A percentile compares a stretch with the other conserved stretches of the same genome.
Evolutionary conservation across 37 sponge, comb jelly and placozoan genomes (phyloP).

Genomic region (Chondrilla cf. caribensis): DNA sequence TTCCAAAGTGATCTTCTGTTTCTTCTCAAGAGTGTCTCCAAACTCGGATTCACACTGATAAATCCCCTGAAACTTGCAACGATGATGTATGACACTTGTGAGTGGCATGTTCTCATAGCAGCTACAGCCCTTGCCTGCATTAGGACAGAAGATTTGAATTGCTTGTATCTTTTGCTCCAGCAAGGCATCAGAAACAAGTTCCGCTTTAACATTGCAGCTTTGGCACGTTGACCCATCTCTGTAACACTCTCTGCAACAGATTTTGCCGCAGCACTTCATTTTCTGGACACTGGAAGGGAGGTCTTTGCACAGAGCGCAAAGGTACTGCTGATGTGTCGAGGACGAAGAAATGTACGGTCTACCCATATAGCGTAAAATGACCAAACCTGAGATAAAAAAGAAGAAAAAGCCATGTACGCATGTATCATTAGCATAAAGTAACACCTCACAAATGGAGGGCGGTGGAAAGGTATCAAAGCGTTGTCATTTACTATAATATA

Average conservation of each 20-base stretch:
- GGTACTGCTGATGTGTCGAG: not conserved
- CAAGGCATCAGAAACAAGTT: not conserved
- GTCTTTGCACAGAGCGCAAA: not conserved
- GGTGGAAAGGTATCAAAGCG: too few relatives aligned
- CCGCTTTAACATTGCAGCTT: not conserved
- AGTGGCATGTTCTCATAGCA: not conserved
- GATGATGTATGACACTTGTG: not conserved
- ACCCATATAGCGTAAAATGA: constrained; percentile 3
- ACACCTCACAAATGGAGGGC: too few relatives aligned
- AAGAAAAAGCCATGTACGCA: too few relatives aligned
- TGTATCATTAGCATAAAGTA: too few relatives aligned
- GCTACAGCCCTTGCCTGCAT: not conserved
- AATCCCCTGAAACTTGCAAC: constrained; percentile 3
- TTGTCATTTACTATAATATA: too few relatives aligned
- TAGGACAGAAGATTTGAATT: constrained; percentile 9
- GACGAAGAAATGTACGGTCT: constrained; percentile 15
- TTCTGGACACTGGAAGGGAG: not conserved
- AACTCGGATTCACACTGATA: not conserved
- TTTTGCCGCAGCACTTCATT: constrained; percentile 1
- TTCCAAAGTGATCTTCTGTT: constrained; percentile 11
- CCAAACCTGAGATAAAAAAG: not conserved
- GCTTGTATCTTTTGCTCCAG: not conserved
- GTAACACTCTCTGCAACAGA: not conserved
- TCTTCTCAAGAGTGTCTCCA: not conserved
- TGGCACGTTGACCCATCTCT: not conserved